Base-by-base conservation (phyloP, 2,113 vertebrate species). In the Phainopepla nitens region DNA sequence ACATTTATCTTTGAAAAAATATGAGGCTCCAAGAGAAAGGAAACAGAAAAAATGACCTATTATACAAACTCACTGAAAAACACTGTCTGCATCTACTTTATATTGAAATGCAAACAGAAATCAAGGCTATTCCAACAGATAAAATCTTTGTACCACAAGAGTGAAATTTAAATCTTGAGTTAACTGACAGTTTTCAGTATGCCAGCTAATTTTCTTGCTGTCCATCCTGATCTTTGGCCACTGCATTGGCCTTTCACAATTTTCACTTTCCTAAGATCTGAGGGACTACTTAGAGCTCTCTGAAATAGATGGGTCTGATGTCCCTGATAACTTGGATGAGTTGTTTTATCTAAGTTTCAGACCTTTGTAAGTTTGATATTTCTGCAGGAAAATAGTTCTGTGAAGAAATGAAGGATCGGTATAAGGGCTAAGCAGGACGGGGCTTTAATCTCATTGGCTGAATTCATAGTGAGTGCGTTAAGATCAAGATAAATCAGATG, bases 381-480 rank as follows among this genome's bases (percentile, higher is more conserved):
- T 87, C 51, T 73, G 23, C 17, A 71, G 73, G 17, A 57, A 78
- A 91, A 77, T 19, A 44, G 11, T 64, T 81, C 31, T 57, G 4
- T 28, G 47, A n/a, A 57, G 42, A 87, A 83, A 54, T 0, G 0
- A 75, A 87, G 7, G 21, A 41, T 6, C 31, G 6, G 3, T 36
- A 10, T 51, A 56, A 82, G 6, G 16, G 10, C 35, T 21, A 75
- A 85, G 51, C 8, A 65, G 29, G 50, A 13, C 5, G 39, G 17
- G 24, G 10, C 13, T 94, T 87, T 82, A 57, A 57, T 77, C 19
- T 49, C 27, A 49, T 29, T 70, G 25, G 17, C 18, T 53, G 17
- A 81, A 69, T 41, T 80, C 19, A 42, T 68, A 54, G 10, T 27
- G 20, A 69, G 15, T 15, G 6, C 56, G 54, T 72, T 54, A 71